Evolutionary conservation across 2,113 vertebrate species (phyloP), one percentile per base, ranked within the genome.

Genomic region (Paedocypris sp.): DNA sequence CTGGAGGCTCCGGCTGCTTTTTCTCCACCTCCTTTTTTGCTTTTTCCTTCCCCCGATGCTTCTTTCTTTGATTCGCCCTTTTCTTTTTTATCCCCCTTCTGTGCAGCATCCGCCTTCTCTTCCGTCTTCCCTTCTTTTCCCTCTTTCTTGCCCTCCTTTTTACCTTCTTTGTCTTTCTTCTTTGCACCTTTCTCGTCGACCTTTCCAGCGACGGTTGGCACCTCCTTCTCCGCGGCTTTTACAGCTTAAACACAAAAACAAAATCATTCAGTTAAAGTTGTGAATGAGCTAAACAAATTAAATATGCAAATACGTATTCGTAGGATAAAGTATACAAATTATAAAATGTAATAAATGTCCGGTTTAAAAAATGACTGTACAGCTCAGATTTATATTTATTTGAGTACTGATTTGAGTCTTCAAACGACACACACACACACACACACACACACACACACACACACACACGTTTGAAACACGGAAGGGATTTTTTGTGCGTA

Each of bases 121-220:
- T 80, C 75, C 48, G 22, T 72, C 51, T 84, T 82, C 2, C 61
- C 78, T 3, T 77, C 74, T 58, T 84, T 82, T 1, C 63, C 78
- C 1, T 78, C 80, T 75, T 84, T 84, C 66, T 73, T 74, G 65
- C 57, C 66, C 1, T 78, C 80, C 74, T 84, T 84, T 68, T 73
- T 74, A 66, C 57, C 66, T 36, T 83, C 82, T 9, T 54, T 59
- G 28, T 80, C 83, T 64, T 85, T 73, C 29, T 71, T 85, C 3
- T 77, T 76, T 20, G 51, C 74, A 67, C 83, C 84, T 2, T 82
- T 75, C 1, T 4, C 72, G 1, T 86, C 86, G 69, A 88, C 79
- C 57, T 87, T 86, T 4, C 77, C 85, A 0, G 86, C 79, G 11
- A 88, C 78, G 0, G 82, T 87, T 39, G 73, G 39, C 57, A 87